Conservation (phyloP, 53 echinoderm and acorn worm genomes). For the Holothuria leucospilota region DNA sequence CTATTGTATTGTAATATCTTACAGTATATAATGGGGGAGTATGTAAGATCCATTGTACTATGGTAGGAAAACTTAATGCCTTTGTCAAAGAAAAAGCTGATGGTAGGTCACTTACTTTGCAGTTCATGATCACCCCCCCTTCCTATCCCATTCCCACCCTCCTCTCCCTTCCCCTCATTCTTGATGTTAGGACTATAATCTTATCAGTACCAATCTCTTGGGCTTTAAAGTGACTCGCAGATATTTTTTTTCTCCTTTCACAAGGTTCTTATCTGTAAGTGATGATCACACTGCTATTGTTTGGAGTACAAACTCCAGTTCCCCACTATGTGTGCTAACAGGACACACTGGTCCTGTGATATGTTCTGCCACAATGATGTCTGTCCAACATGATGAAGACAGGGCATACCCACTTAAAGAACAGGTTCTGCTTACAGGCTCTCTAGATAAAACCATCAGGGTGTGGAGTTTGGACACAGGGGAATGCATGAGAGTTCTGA, state of each 20-base stretch:
- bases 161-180: no score
- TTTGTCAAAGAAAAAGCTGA: no score
- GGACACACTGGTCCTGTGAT: conserved; percentile 74
- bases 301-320: conserved; percentile 64
- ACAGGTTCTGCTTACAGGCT: conserved; percentile 70
- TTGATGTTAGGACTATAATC: no score
- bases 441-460: conserved; percentile 71
- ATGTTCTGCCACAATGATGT: conserved; percentile 55
- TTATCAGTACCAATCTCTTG: no score
- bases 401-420: conserved; percentile 39
- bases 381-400: conserved; percentile 49
- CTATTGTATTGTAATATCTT: no score
- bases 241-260: neutral
- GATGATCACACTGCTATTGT: conserved; percentile 78
- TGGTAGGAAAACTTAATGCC: no score
- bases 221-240: no score
- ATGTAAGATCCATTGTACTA: no score
- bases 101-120: no score
- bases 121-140: no score
- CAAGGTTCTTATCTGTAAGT: conserved; percentile 69
- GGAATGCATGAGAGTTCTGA: conserved; percentile 57
- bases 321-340: conserved; percentile 52
- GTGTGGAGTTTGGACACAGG: conserved; percentile 75
- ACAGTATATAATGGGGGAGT: no score
- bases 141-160: no score